phyloP scores from a whole-genome alignment of 2,888 invertebrate species.

The Vanessa cardui region DNA sequence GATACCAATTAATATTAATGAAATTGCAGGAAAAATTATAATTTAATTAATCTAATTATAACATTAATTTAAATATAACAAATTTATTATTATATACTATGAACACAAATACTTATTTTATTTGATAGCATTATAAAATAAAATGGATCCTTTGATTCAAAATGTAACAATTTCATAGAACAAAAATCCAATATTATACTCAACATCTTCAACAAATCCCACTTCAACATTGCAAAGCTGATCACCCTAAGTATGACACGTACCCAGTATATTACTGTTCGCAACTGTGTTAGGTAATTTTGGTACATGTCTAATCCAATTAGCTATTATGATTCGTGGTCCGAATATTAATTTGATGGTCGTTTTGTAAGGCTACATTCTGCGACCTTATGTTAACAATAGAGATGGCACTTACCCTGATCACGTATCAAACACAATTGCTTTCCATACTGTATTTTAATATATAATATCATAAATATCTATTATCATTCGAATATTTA shows the following conservation, averaged over 20 bases:
- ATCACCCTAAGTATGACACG: conserved; percentile 55
- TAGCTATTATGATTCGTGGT: conserved; percentile 82
- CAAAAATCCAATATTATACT: too few species aligned
- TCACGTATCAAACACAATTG: conserved; percentile 35
- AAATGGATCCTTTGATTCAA: too few species aligned
- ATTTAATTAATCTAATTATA: too few species aligned
- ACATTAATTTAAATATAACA: too few species aligned
- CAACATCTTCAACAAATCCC: background rate
- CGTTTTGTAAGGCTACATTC: conserved; percentile 62
- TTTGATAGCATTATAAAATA: too few species aligned
- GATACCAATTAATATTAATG: too few species aligned
- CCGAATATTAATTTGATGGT: conserved; percentile 77
- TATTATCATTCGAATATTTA: background rate
- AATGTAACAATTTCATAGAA: background rate
- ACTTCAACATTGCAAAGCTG: conserved; percentile 12
- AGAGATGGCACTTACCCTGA: conserved; percentile 39
- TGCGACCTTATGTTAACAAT: conserved; percentile 62
- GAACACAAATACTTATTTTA: too few species aligned
- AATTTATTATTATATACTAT: too few species aligned
- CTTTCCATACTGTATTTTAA: background rate
- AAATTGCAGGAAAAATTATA: too few species aligned
- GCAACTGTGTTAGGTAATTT: conserved; percentile 80
- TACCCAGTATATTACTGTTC: conserved; percentile 67
- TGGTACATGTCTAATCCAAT: conserved; percentile 82
- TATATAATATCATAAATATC: background rate